Evolutionary conservation across 2,113 vertebrate species (phyloP).

Genomic region (Fulmarus glacialis): DNA sequence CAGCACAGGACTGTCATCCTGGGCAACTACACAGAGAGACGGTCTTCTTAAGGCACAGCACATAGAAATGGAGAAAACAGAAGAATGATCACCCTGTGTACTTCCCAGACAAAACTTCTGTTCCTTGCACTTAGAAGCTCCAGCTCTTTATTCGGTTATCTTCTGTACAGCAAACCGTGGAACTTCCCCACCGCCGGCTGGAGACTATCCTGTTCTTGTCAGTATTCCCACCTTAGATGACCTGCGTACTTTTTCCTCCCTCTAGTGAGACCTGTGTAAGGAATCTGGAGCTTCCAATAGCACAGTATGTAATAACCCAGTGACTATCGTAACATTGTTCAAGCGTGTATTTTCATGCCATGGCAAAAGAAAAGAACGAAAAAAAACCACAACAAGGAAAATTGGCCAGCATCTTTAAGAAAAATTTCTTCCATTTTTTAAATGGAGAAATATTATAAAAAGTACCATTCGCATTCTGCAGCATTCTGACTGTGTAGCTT

Average conservation of each 20-base stretch:
- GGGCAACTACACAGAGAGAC: not conserved
- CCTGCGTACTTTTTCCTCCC: not conserved
- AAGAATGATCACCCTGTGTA: not conserved
- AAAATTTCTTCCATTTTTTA: not conserved
- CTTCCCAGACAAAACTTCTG: not conserved
- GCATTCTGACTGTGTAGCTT: not conserved
- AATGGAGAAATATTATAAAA: not conserved
- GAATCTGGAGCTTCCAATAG: not conserved
- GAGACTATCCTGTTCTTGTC: not conserved
- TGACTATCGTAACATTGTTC: not conserved
- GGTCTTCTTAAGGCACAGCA: not conserved
- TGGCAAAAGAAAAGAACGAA: not conserved
- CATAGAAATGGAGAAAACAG: not conserved
- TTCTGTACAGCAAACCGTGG: rapidly evolving
- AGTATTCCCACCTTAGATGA: not conserved
- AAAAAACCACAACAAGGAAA: not conserved
- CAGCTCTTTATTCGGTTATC: not conserved
- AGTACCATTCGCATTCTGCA: not conserved
- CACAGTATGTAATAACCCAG: not conserved
- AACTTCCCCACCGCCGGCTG: not conserved
- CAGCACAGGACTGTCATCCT: not conserved
- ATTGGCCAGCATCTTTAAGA: not conserved
- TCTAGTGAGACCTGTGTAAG: not conserved
- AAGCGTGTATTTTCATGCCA: not conserved
- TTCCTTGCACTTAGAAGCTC: not conserved